Percentiles rank a stretch among this genome's conserved stretches.
phyloP scores from a whole-genome alignment of 2,888 invertebrate species.

The Sepioteuthis lessoniana region DNA sequence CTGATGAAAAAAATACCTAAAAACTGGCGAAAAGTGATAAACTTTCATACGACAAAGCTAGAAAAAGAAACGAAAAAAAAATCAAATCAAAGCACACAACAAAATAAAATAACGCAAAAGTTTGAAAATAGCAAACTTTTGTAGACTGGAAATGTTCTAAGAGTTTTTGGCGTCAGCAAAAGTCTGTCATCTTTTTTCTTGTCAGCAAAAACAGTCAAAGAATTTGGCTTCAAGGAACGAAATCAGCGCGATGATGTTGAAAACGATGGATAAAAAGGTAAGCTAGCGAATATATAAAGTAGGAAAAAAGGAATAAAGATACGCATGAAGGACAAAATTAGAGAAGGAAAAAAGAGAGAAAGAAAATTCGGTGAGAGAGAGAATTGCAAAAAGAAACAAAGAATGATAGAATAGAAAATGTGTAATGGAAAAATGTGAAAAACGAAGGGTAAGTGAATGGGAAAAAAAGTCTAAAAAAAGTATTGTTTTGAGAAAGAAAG shows the following conservation, averaged over 20 bases:
- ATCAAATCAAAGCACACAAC: not conserved
- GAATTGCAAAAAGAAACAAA: not conserved
- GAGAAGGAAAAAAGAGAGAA: not conserved
- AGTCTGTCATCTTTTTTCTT: not conserved
- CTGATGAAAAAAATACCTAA: not conserved
- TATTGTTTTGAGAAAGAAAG: not conserved
- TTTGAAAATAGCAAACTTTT: not conserved
- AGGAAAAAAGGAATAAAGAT: not conserved
- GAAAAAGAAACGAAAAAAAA: no score
- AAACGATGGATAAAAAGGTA: conserved; percentile 15
- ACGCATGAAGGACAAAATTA: no score
- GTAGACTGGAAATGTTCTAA: not conserved
- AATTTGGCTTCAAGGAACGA: not conserved
- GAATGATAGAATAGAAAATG: not conserved
- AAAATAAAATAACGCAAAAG: not conserved
- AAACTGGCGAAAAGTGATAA: not conserved
- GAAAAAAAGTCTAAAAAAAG: not conserved
- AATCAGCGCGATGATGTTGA: not conserved
- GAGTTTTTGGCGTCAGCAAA: not conserved
- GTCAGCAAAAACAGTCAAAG: not conserved
- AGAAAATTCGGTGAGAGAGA: not conserved
- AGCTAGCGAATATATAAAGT: not conserved
- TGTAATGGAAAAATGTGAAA: not conserved
- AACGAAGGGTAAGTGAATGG: not conserved
- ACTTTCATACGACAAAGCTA: no score